Base-by-base conservation (phyloP, 2,888 invertebrate species). In the Congeria kusceri region DNA sequence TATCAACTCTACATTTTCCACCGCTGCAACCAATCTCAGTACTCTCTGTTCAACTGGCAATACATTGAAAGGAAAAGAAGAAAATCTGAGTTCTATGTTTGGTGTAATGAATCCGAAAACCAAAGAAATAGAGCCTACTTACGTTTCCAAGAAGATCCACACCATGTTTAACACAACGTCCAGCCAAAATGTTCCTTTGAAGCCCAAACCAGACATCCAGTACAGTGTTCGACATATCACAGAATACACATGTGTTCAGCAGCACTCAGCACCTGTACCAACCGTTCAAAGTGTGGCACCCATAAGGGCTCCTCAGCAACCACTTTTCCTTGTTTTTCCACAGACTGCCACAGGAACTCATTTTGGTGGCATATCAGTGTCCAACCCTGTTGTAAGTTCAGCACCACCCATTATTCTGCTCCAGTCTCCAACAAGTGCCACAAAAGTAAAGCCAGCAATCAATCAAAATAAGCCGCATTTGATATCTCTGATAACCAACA, bases 161-260 rank as follows among this genome's bases (percentile, higher is more conserved):
- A 58, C 66, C n/a, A 66, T 66, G 23, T 59, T 64, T 2, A 67
- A 73, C 49, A 59, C 67, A 20, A 28, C 47, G 0, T 46, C 53
- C 1, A 15, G 20, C 47, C 1, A 23, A 13, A 58, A 23, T 57
- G 32, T 25, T 46, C 25, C 23, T 39, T 20, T 53, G 53, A 20
- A 11, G 1, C 53, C 53, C 13, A 75, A 44, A 27, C 47, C 73
- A 58, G 27, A 39, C 1, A 15, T 69, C 4, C 73, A 32, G 25
- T 78, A 78, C 46, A 58, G 65, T 64, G 76, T 69, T 3, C 57
- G 69, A 65, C 44, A 47, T 23, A 64, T 78, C 11, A 78, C 63
- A 29, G 69, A 78, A 27, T 78, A 68, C 23, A 76, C 70, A 0
- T 56, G 56, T 28, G 56, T 63, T 13, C 62, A 47, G 7, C 7